Percentiles rank a stretch among this genome's conserved stretches.
These are phyloP conservation scores for Drosophila conformis DNA, from an alignment of 2,888 invertebrate species.

Conservation along the genomic window DNA sequence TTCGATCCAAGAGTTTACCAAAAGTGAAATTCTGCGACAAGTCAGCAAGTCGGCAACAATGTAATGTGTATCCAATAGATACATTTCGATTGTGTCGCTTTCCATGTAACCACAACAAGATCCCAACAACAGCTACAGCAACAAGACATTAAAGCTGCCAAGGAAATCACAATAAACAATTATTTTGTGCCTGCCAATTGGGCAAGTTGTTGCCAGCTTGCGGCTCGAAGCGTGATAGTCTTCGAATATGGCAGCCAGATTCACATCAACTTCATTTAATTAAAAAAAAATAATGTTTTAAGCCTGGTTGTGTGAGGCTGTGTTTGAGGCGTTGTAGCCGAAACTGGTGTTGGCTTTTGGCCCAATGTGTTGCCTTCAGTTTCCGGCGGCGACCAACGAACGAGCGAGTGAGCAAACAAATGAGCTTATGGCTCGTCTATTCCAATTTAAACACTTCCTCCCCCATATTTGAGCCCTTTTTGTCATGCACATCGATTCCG, in stretches of 20 bases:
- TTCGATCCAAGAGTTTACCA: conserved; percentile 27
- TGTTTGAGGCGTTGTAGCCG: conserved; percentile 28
- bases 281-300: conserved; percentile 60
- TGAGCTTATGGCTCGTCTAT: conserved; percentile 64
- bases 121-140: conserved; percentile 6
- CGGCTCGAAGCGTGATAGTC: conserved; percentile 18
- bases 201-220: conserved; percentile 30
- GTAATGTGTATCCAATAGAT: conserved; percentile 40
- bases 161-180: conserved; percentile 63
- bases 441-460: conserved; percentile 77
- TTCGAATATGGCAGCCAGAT: conserved; percentile 28
- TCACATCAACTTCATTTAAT: conserved; percentile 55
- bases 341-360: conserved; percentile 31
- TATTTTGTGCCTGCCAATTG: conserved; percentile 46
- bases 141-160: conserved; percentile 37
- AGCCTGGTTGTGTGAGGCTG: conserved; percentile 21
- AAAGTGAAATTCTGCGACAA: conserved; percentile 62
- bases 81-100: conserved; percentile 49
- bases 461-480: conserved; percentile 74
- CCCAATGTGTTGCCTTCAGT: conserved; percentile 68
- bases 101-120: conserved; percentile 55
- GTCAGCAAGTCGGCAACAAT: conserved; percentile 15
- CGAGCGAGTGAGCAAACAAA: conserved; percentile 62
- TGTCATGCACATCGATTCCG: conserved; percentile 77
- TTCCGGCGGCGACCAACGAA: conserved; percentile 51